phyloP scores from a whole-genome alignment of 2,113 vertebrate species.

The Prochilodus magdalenae region DNA sequence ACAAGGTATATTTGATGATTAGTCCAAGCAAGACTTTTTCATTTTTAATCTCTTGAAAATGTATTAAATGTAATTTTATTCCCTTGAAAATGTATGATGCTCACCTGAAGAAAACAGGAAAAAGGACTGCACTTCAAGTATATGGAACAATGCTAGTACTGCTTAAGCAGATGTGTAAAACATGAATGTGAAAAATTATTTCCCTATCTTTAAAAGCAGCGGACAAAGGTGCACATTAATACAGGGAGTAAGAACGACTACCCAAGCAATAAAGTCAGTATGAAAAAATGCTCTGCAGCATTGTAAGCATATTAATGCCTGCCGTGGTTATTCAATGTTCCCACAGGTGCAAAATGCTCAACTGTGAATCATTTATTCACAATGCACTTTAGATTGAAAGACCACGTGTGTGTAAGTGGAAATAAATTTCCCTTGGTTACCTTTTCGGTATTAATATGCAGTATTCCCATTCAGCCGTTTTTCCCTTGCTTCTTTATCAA shows the following conservation, averaged over 20 bases:
- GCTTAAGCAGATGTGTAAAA: neutral
- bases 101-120: neutral
- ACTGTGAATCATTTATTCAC: constrained; percentile 13
- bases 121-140: neutral
- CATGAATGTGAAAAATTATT: neutral
- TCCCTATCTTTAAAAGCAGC: constrained; percentile 6
- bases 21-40: neutral
- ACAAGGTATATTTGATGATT: neutral
- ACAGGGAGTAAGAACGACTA: constrained; percentile 10
- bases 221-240: neutral
- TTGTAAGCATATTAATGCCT: constrained; percentile 25
- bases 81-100: neutral
- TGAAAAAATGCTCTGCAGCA: constrained; percentile 1
- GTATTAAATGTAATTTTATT: neutral
- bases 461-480: neutral
- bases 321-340: constrained; percentile 5
- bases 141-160: neutral
- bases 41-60: neutral
- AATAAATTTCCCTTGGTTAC: constrained; percentile 23
- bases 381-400: constrained; percentile 17
- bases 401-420: constrained; percentile 16
- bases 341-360: constrained; percentile 17
- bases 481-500: neutral
- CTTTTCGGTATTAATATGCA: neutral
- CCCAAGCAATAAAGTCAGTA: constrained; percentile 28